These are phyloP conservation scores for Hedya salicella DNA, from an alignment of 2,888 invertebrate species.

Conservation along the genomic window DNA sequence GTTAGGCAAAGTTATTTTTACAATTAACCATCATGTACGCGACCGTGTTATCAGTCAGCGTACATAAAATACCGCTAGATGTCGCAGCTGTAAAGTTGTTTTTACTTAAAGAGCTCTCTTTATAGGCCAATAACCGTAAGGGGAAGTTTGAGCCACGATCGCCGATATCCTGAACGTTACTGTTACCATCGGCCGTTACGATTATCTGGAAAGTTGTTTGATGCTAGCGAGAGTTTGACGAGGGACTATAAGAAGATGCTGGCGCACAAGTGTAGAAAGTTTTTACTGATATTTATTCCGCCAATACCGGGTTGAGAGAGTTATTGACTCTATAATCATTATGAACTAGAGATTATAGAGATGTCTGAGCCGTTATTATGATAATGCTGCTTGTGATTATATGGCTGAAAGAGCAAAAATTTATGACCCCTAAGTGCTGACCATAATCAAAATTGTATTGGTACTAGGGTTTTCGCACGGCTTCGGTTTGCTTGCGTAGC, in stretches of 20 bases:
- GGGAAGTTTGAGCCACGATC: conserved; percentile 74
- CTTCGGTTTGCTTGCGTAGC: too few species aligned
- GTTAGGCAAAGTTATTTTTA: conserved; percentile 1
- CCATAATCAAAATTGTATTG: too few species aligned
- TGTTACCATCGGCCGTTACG: conserved; percentile 58
- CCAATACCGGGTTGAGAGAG: neutral
- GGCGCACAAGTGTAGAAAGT: neutral
- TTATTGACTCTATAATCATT: neutral
- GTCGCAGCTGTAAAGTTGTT: conserved; percentile 78
- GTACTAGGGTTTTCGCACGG: too few species aligned
- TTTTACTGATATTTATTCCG: neutral
- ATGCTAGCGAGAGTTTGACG: neutral
- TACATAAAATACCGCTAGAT: conserved; percentile 71
- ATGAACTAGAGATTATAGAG: too few species aligned
- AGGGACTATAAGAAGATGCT: neutral
- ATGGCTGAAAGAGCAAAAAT: too few species aligned
- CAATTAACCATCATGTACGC: conserved; percentile 14
- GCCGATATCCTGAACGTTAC: conserved; percentile 63
- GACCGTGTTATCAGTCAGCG: conserved; percentile 56
- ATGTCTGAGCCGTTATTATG: too few species aligned
- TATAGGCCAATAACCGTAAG: conserved; percentile 80
- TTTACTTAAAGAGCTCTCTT: conserved; percentile 76
- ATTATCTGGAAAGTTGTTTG: conserved; percentile 56
- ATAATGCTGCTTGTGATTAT: too few species aligned
- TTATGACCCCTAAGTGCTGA: too few species aligned